These are phyloP conservation scores for Arremon brunneinucha DNA, from an alignment of 2,797 vertebrate genomes.

Conservation along the genomic window DNA sequence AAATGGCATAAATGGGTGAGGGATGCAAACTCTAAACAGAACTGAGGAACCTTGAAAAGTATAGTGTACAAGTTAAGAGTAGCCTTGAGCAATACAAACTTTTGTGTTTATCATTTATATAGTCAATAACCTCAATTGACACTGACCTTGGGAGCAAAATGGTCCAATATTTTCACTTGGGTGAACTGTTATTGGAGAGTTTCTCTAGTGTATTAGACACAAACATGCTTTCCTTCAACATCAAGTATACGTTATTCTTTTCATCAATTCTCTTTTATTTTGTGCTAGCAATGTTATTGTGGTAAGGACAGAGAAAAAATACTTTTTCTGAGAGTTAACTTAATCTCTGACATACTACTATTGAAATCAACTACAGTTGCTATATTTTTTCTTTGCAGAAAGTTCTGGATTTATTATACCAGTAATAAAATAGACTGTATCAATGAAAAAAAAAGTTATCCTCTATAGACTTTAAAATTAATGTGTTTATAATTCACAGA, in stretches of 20 bases:
- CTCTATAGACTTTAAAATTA: neutral
- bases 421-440: neutral
- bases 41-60: neutral
- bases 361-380: neutral
- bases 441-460: neutral
- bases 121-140: constrained; percentile 62
- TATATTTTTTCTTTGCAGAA: neutral
- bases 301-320: constrained; percentile 39
- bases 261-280: constrained; percentile 73
- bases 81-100: constrained; percentile 39
- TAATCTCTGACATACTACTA: neutral
- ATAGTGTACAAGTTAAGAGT: neutral
- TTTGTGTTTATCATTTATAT: constrained; percentile 44
- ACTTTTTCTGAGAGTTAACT: neutral
- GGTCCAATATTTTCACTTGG: constrained; percentile 71
- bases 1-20: neutral
- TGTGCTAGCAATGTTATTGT: constrained; percentile 65
- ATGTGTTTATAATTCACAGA: neutral
- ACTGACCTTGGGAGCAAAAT: constrained; percentile 61
- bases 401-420: neutral
- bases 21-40: neutral
- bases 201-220: constrained; percentile 63
- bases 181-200: constrained; percentile 56
- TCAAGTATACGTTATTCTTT: constrained; percentile 47
- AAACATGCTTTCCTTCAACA: constrained; percentile 63